Evolutionary conservation across 2,113 vertebrate species (phyloP), one percentile per base, ranked within the genome.

Genomic region (Toxotes chatareus): DNA sequence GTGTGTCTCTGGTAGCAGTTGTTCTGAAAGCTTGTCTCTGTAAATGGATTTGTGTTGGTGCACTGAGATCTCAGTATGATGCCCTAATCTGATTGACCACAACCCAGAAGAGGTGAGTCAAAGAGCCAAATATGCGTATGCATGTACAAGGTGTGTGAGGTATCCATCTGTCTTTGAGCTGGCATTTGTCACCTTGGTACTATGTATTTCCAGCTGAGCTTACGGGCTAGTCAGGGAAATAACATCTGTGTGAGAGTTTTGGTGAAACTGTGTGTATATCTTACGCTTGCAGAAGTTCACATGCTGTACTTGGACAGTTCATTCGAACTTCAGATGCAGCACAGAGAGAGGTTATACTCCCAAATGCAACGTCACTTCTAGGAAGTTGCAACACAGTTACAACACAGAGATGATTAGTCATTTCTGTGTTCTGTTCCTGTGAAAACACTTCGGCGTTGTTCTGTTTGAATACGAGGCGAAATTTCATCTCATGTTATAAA

Each of bases 1-100:
- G 23, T 53, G 36, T 65, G 38, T 46, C 38, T 64, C 42, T 65
- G 38, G 31, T 60, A 70, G 53, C 17, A 21, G 42, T 78, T 76
- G 16, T 82, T 84, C 65, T 83, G 75, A 8, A 53, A 80, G 75
- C 84, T 92, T 92, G 91, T 93, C 91, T 89, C 73, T 87, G 47
- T 87, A 89, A 91, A 88, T 90, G 87, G 89, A 93, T 93, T 93
- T 91, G 84, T 91, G 90, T 87, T 72, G 72, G 62, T 78, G 70
- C 80, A 78, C 76, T 87, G 77, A 88, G 82, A 89, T 93, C 83
- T 80, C 78, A 14, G 63, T 87, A 53, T 84, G 88, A 81, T 86
- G 57, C 79, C 82, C 46, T 92, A 93, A 94, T 93, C 91, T 86
- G 76, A 93, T 91, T 86, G 76, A 88, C 74, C 81, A 64, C 66